Base-by-base conservation (phyloP, 2,888 invertebrate species). In the Alitta virens region DNA sequence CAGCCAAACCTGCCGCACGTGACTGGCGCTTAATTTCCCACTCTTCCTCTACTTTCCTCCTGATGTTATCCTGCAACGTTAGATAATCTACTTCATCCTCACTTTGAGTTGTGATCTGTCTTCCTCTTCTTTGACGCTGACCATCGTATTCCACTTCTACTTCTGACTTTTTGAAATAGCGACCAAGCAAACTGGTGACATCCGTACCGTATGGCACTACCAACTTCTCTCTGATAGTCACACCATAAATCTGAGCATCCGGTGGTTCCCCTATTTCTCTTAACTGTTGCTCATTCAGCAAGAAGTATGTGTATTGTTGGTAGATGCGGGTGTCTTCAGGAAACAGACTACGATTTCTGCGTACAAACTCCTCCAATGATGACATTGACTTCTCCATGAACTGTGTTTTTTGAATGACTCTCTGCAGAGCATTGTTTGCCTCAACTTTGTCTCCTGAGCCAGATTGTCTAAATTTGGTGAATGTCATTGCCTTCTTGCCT, bases 361-460 rank as follows among this genome's bases (percentile, higher is more conserved):
- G 40, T 0, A 71, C 71, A 50, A 70, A 71, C 38, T 69, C 63
- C 53, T 71, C 71, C 55, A 71, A 61, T 0, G 66, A 58, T 24
- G 63, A 63, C 55, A 70, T 52, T 27, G 59, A 49, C 16, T 65
- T 56, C 58, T 70, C 62, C 53, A 71, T 42, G 38, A 60, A 38
- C 38, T 59, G 50, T 16, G 69, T 71, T 54, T 57, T 55, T 21
- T 42, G 9, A 23, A 57, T 62, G 52, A 68, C 63, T 33, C 62
- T 43, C n/a, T 70, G 61, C 9, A 70, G 63, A 18, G 54, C 58
- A 7, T 21, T 50, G 49, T 69, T 66, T 18, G 66, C 69, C 61
- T 61, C 56, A 0, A 38, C 50, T 23, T 60, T 40, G 50, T 63
- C 63, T 7, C 63, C 63, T 14, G 16, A 14, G 12, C 50, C 43